Conservation (phyloP, 2,797 vertebrate species). For the Periparus ater region DNA sequence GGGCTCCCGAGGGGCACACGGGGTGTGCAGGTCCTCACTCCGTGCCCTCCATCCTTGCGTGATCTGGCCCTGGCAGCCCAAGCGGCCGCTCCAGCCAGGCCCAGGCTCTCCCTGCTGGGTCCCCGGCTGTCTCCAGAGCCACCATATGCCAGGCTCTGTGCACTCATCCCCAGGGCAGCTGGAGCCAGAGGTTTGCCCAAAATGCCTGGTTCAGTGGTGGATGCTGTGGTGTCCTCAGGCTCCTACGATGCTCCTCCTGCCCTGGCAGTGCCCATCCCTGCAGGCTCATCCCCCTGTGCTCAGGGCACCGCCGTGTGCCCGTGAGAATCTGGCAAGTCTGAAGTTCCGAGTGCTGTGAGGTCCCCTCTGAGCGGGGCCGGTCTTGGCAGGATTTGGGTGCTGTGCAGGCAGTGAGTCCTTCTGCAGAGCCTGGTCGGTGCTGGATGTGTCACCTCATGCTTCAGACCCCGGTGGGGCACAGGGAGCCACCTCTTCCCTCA, state of each 20-base stretch:
- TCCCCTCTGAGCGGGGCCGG: background rate
- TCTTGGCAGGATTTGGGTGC: background rate
- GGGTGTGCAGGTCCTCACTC: rapidly evolving
- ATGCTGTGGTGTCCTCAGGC: background rate
- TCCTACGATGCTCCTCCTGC: rapidly evolving
- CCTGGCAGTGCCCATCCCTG: background rate
- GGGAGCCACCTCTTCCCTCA: rapidly evolving
- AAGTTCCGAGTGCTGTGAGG: rapidly evolving
- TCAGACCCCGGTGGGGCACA: rapidly evolving
- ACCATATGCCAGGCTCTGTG: background rate
- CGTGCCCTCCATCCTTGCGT: background rate
- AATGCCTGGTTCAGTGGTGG: rapidly evolving
- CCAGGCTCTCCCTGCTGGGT: background rate
- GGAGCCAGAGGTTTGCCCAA: slow-evolving; percentile 4
- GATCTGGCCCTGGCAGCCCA: background rate
- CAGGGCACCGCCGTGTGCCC: rapidly evolving
- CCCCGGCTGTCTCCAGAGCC: background rate
- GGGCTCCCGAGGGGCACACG: rapidly evolving
- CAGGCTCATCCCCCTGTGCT: rapidly evolving
- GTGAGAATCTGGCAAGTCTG: rapidly evolving
- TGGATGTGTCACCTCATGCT: rapidly evolving
- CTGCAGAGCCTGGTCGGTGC: background rate
- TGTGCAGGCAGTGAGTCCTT: background rate
- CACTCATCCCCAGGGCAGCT: background rate
- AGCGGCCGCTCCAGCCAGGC: background rate